Base-by-base conservation (phyloP, 2,888 invertebrate genomes). In the Ennomos fuscantarius region DNA sequence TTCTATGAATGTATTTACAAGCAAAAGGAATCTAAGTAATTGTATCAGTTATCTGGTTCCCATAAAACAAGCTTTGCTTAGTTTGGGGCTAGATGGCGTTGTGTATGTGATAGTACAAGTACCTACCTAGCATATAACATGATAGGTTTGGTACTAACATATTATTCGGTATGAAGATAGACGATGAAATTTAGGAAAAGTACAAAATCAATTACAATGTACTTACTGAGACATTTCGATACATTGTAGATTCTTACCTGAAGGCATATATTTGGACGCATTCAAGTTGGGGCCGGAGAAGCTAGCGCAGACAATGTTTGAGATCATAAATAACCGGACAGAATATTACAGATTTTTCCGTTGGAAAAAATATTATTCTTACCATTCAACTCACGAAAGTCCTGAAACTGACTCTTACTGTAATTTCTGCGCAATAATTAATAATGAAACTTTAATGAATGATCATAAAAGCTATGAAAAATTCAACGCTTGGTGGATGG, bases 381-480 rank as follows among this genome's bases (percentile, higher is more conserved):
- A 75, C 55, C 77, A 81, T 34, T 68, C 68, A 10, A 76, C 74
- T 8, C 65, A 79, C 36, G 72, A 78, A 37, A 72, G 63, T 9
- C 75, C 82, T 0, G 74, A 77, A 0, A 79, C 81, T 0, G 84
- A 86, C 33, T 81, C 82, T 34, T 81, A 85, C 47, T 89, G 89
- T 59, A 68, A 67, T 1, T 79, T 89, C 37, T 89, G 89, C 62
- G 75, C 72, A 1, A 66, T 79, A 59, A 41, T 81, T 0, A 86
- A 87, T 48, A 68, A 85, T 44, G 66, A 73, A 8, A 50, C 52
- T 0, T 42, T 74, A 5, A 68, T 81, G 67, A 65, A 65, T 1
- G 60, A 62, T 11, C 24, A 51, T 2, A 72, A 73, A n/a, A 55
- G 66, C 8, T 79, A 80, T 46, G 34, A 62, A 10, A 55, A 78